phyloP scores from a whole-genome alignment of 2,113 vertebrate species.

The Psittacara wagleri region DNA sequence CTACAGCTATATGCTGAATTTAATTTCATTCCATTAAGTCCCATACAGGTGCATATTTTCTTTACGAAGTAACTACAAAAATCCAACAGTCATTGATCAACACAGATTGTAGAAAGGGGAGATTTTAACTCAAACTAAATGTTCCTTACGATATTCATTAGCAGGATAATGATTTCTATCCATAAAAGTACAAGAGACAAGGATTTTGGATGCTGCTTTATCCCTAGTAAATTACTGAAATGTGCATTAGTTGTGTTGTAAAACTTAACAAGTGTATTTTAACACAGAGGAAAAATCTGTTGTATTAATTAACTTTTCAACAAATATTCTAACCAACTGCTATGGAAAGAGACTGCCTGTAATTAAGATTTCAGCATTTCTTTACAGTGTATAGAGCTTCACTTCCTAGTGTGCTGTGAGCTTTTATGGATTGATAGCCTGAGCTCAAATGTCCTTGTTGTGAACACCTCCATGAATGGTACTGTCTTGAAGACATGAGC shows the following conservation, averaged over 20 bases:
- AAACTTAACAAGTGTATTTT: not conserved
- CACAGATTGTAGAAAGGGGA: slow-evolving; percentile 16
- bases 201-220: not conserved
- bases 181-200: not conserved
- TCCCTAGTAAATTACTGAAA: not conserved
- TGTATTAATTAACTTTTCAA: not conserved
- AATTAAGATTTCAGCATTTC: not conserved
- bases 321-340: not conserved
- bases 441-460: not conserved
- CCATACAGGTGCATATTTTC: slow-evolving; percentile 1
- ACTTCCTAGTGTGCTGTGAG: not conserved
- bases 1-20: not conserved
- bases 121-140: slow-evolving; percentile 4
- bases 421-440: not conserved
- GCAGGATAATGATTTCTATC: not conserved
- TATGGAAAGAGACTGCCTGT: not conserved
- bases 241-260: not conserved
- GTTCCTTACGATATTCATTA: not conserved
- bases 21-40: slow-evolving; percentile 31
- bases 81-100: slow-evolving; percentile 28
- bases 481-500: not conserved
- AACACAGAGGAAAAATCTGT: not conserved
- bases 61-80: slow-evolving; percentile 43
- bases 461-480: rapidly evolving
- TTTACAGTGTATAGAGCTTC: not conserved